A percentile compares a stretch with the other conserved stretches of the same genome.
phyloP scores from a whole-genome alignment of 2,113 vertebrate species.

The Rhizomys pruinosus region DNA sequence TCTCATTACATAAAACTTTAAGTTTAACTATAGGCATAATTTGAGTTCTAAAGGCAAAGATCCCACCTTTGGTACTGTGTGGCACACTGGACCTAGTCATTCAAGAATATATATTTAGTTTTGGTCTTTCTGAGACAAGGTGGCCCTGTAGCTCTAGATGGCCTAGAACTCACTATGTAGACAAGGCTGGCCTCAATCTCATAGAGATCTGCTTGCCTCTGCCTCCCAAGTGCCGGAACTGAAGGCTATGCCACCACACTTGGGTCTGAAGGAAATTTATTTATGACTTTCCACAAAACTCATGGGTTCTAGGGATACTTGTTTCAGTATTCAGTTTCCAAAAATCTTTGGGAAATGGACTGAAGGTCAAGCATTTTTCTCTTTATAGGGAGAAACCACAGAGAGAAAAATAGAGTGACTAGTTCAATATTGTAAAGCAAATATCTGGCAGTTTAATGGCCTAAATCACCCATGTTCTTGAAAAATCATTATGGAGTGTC shows the following conservation, averaged over 20 bases:
- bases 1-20: constrained; percentile 54
- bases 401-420: not conserved
- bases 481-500: not conserved
- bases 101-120: not conserved
- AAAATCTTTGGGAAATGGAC: constrained; percentile 43
- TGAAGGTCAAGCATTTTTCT: constrained; percentile 21
- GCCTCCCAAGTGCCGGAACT: too few species aligned
- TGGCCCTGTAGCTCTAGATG: too few species aligned
- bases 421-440: constrained; percentile 35
- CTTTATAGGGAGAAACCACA: constrained; percentile 40
- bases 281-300: constrained; percentile 27
- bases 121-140: too few species aligned
- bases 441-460: not conserved
- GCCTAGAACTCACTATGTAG: too few species aligned
- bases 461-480: constrained; percentile 1
- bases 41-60: constrained; percentile 52
- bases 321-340: constrained; percentile 54
- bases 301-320: not conserved
- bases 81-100: not conserved
- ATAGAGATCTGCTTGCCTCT: too few species aligned
- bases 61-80: not conserved
- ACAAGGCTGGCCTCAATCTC: too few species aligned
- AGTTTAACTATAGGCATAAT: constrained; percentile 43
- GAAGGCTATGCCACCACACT: too few species aligned
- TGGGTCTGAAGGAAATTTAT: too few species aligned